Evolutionary conservation across 2,113 vertebrate species (phyloP), one percentile per base, ranked within the genome.

Genomic region (Ageneiosus marmoratus): DNA sequence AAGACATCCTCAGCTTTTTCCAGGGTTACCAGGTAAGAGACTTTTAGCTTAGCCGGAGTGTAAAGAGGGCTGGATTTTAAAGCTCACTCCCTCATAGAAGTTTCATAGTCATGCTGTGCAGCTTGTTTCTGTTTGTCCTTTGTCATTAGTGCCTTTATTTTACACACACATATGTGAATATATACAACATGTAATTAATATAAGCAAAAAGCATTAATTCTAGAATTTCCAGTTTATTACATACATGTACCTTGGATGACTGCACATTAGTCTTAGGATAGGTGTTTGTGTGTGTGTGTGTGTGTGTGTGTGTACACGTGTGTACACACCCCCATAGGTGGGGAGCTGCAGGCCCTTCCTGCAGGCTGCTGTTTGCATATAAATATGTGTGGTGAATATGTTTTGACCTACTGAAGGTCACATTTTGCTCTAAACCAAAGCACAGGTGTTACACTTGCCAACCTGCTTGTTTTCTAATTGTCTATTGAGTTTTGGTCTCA

Each of bases 1-100:
- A 99, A 90, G 97, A 99, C 91, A 96, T 99, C 84, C 96, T 99
- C 90, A 96, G 95, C 86, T 96, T 98, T 93, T 99, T 99, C 93
- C 97, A 99, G 90, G 96, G 97, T 32, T 99, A 98, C 90, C 97
- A 98, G 97, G 97, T 99, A 55, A 94, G 96, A 87, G 60, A 22
- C 53, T 8, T 32, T 55, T 34, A 2, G 10, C 27, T 32, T 76
- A 12, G 20, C 46, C 50, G 18, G 46, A 22, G 27, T 20, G 18
- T 2, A 32, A 55, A 55, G 9, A 55, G 10, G 18, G 8, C n/a
- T 75, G 27, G 16, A 53, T 34, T 34, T 15, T 29, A 18, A 73
- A 50, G 24, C n/a, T 50, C 46, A 73, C 11, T 2, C 10, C 5
- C 16, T 34, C 18, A 24, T 41, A 24, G 41, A 24, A 15, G n/a